Evolutionary conservation across 2,888 invertebrate species (phyloP).

Genomic region (Melinopterus prodromus): DNA sequence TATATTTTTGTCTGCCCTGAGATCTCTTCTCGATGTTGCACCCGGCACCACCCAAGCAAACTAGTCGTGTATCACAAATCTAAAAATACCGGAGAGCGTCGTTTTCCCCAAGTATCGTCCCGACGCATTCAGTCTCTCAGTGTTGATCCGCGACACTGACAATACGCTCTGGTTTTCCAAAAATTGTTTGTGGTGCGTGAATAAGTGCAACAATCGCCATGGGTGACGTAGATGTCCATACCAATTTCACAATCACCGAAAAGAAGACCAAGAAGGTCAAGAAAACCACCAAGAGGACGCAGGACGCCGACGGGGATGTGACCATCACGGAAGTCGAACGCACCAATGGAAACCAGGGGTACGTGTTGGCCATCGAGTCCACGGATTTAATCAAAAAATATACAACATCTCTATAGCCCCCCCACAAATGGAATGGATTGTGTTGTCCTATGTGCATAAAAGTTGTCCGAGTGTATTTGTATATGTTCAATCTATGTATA

Average conservation of each 20-base stretch:
- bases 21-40: constrained; percentile 39
- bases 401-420: constrained; percentile 4
- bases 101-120: constrained; percentile 26
- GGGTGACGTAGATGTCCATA: constrained; percentile 92
- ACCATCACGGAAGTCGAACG: constrained; percentile 83
- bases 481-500: constrained; percentile 14
- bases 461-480: constrained; percentile 15
- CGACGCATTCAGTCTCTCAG: constrained; percentile 48
- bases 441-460: constrained; percentile 24
- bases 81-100: constrained; percentile 56
- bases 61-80: constrained; percentile 56
- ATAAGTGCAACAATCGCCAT: constrained; percentile 60
- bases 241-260: constrained; percentile 84
- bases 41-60: constrained; percentile 47
- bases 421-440: constrained; percentile 13
- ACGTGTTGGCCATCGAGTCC: constrained; percentile 73
- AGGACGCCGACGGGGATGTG: constrained; percentile 71
- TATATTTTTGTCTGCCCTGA: not conserved
- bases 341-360: constrained; percentile 76
- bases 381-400: constrained; percentile 16
- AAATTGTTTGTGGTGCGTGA: constrained; percentile 6
- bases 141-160: constrained; percentile 15
- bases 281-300: constrained; percentile 85
- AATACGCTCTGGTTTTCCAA: constrained; percentile 11
- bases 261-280: constrained; percentile 91